Evolutionary conservation across 2,888 invertebrate genomes (phyloP).

Genomic region (Urechis unicinctus): DNA sequence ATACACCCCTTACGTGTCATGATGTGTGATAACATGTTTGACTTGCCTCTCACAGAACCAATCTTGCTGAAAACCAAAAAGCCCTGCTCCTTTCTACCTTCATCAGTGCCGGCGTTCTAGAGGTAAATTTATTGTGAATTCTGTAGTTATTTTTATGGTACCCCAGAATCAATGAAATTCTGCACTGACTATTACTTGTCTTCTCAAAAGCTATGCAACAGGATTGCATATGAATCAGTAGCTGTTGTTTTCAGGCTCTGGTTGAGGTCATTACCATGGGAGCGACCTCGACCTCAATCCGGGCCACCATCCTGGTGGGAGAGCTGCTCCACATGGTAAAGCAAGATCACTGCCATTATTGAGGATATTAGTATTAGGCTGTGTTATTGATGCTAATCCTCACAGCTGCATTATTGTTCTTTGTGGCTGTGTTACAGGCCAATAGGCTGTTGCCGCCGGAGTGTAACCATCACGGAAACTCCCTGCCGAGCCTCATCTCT

Average conservation of each 20-base stretch:
- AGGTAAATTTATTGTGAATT: slow-evolving; percentile 44
- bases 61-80: slow-evolving; percentile 84
- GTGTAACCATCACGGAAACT: slow-evolving; percentile 74
- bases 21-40: neutral
- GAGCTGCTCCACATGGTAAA: slow-evolving; percentile 75
- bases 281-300: slow-evolving; percentile 82
- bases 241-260: slow-evolving; percentile 60
- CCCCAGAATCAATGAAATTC: neutral
- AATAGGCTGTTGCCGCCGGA: slow-evolving; percentile 71
- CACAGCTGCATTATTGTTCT: neutral
- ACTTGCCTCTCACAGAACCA: slow-evolving; percentile 59
- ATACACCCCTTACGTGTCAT: neutral
- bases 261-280: slow-evolving; percentile 80
- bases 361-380: no score
- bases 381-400: neutral
- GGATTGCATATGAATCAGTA: no score
- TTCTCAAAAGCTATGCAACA: neutral
- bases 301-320: slow-evolving; percentile 82
- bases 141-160: neutral
- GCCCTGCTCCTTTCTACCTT: slow-evolving; percentile 82
- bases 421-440: slow-evolving; percentile 27
- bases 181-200: neutral
- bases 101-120: slow-evolving; percentile 76
- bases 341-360: no score
- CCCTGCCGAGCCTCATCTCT: slow-evolving; percentile 73